A percentile compares a stretch with the other conserved stretches of the same genome.
These are phyloP conservation scores for Drosophila quasianomalipes DNA, from an alignment of 2,888 invertebrate genomes.

Conservation along the genomic window DNA sequence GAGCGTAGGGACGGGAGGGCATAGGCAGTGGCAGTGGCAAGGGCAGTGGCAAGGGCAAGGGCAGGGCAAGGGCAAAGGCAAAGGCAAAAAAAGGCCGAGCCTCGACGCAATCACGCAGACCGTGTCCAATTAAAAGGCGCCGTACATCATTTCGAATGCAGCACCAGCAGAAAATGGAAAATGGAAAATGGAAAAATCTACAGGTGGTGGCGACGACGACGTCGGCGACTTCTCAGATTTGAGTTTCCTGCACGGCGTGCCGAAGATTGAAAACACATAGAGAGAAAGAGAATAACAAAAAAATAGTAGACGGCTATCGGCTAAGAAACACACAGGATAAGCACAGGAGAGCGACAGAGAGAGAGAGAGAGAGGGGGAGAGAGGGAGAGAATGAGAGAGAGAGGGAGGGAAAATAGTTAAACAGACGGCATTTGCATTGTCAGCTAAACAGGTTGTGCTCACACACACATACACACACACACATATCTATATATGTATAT, in stretches of 20 bases:
- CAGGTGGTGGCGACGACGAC: conserved; percentile 34
- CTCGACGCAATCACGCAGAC: conserved; percentile 71
- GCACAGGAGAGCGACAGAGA: background rate
- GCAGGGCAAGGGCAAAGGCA: conserved; percentile 8
- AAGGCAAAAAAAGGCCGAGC: conserved; percentile 24
- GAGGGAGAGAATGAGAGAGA: background rate
- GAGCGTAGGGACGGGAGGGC: background rate
- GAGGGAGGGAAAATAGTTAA: conserved; percentile 4
- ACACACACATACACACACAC: conserved; percentile 6
- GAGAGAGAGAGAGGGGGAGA: background rate
- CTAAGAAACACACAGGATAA: conserved; percentile 37
- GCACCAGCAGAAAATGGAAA: conserved; percentile 57
- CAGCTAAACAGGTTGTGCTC: conserved; percentile 42
- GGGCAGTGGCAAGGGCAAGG: background rate
- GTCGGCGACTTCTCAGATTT: conserved; percentile 50
- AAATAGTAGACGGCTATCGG: conserved; percentile 52
- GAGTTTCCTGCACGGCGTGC: conserved; percentile 57
- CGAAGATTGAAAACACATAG: conserved; percentile 30
- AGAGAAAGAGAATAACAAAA: background rate
- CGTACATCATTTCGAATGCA: conserved; percentile 77
- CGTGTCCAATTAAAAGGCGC: conserved; percentile 81
- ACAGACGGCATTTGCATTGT: conserved; percentile 32
- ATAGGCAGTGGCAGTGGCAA: background rate
- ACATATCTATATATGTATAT: background rate
- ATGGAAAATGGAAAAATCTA: conserved; percentile 41